Conservation (phyloP, 1,140 invertebrate genomes). For the Drosophila funebris region DNA sequence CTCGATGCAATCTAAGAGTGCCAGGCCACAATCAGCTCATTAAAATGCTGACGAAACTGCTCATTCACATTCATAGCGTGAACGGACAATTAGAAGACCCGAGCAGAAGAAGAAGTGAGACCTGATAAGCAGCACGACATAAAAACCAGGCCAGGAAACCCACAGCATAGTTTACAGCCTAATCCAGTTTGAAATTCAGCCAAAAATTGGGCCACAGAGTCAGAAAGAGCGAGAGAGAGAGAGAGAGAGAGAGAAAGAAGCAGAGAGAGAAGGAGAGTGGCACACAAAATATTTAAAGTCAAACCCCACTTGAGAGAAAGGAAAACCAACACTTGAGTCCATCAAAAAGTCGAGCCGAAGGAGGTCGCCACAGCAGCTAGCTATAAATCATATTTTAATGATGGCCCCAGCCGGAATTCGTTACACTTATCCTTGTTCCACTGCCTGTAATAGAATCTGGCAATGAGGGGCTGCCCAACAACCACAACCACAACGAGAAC, state of each 20-base stretch:
- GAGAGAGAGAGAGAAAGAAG: neutral
- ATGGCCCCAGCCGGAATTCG: conserved; percentile 63
- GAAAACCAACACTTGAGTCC: conserved; percentile 38
- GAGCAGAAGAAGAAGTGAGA: neutral
- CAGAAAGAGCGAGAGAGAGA: conserved; percentile 19
- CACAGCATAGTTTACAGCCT: conserved; percentile 4
- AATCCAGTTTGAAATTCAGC: conserved; percentile 32
- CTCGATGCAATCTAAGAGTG: conserved; percentile 9
- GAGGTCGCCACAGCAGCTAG: conserved; percentile 20
- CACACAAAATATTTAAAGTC: conserved; percentile 53
- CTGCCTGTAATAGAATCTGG: conserved; percentile 60
- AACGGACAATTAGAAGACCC: conserved; percentile 20
- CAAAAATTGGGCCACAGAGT: conserved; percentile 40
- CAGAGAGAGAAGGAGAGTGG: neutral
- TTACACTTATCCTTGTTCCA: conserved; percentile 38
- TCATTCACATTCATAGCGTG: conserved; percentile 57
- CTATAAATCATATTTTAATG: conserved; percentile 80
- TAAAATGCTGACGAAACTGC: conserved; percentile 39
- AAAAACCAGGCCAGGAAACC: neutral
- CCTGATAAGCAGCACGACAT: conserved; percentile 9
- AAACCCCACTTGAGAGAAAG: conserved; percentile 20
- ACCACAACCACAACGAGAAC: neutral
- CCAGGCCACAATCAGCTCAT: conserved; percentile 19
- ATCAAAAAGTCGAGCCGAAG: conserved; percentile 28
- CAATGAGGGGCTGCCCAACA: conserved; percentile 8